phyloP scores from a whole-genome alignment of 2,113 vertebrate species.

The Trematomus loennbergii region DNA sequence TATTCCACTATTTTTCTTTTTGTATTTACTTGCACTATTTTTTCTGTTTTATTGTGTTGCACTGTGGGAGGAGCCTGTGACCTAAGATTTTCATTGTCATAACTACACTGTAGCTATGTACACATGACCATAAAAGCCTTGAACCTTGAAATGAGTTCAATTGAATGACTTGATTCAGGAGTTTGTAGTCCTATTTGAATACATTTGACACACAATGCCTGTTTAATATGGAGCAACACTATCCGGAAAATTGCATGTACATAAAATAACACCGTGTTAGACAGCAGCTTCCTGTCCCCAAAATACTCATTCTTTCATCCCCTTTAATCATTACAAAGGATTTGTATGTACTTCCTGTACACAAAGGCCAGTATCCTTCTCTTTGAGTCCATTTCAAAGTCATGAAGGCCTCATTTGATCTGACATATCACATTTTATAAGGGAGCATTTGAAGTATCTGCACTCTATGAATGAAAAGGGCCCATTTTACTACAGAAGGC shows the following conservation, averaged over 20 bases:
- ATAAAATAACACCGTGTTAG: no score
- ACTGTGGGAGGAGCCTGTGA: no score
- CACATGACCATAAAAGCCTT: no score
- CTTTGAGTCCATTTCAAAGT: conserved; percentile 21
- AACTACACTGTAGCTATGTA: no score
- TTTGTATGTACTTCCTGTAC: conserved; percentile 15
- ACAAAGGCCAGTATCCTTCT: conserved; percentile 28
- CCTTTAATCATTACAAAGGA: not conserved
- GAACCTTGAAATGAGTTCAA: no score
- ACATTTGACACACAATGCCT: not conserved
- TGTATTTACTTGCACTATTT: no score
- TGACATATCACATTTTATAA: not conserved
- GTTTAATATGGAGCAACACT: not conserved
- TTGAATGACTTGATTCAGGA: not conserved
- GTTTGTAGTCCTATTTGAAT: not conserved
- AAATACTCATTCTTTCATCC: not conserved
- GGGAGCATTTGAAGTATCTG: not conserved
- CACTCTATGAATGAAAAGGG: no score
- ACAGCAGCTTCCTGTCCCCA: no score
- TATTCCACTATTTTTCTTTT: no score
- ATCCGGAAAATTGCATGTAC: no score
- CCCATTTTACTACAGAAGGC: not conserved
- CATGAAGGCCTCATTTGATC: conserved; percentile 16
- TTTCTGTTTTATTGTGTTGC: no score
- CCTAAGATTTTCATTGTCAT: no score